These are phyloP conservation scores for Esox masquinongy DNA, from an alignment of 2,797 vertebrate species.

Conservation along the genomic window DNA sequence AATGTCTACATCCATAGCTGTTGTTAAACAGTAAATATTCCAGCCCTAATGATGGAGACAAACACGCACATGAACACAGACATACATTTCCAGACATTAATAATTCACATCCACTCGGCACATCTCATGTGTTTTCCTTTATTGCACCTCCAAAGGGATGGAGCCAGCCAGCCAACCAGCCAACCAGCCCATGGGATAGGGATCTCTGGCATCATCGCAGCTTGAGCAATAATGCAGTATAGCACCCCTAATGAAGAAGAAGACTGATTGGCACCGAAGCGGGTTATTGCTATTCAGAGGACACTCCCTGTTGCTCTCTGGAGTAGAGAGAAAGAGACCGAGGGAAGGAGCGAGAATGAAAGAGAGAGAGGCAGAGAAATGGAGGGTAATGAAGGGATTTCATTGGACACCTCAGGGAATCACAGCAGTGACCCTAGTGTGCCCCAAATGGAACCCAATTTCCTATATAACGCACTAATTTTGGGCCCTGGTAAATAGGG, in stretches of 20 bases:
- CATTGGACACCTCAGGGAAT: slow-evolving; percentile 30
- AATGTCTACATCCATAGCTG: no score
- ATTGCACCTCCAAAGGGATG: slow-evolving; percentile 55
- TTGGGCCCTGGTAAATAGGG: not conserved
- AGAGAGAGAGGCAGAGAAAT: slow-evolving; percentile 6
- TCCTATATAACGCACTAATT: not conserved
- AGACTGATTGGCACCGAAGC: slow-evolving; percentile 55
- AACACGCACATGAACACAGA: not conserved
- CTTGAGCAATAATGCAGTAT: slow-evolving; percentile 55
- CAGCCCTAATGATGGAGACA: not conserved
- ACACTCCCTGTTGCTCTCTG: slow-evolving; percentile 46
- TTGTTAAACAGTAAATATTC: no score
- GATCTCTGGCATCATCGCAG: slow-evolving; percentile 57
- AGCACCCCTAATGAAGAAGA: slow-evolving; percentile 64
- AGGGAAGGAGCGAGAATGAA: slow-evolving; percentile 3
- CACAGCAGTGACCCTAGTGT: slow-evolving; percentile 1
- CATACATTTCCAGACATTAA: slow-evolving; percentile 57
- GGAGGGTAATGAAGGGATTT: slow-evolving; percentile 55
- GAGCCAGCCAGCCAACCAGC: slow-evolving; percentile 18
- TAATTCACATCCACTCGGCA: slow-evolving; percentile 66
- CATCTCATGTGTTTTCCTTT: slow-evolving; percentile 61
- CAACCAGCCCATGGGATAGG: slow-evolving; percentile 44
- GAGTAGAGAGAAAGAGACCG: slow-evolving; percentile 32
- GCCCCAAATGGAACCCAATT: not conserved
- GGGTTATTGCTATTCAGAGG: slow-evolving; percentile 67